phyloP scores from a whole-genome alignment of 1,140 invertebrate species.

The Diabrotica undecimpunctata region DNA sequence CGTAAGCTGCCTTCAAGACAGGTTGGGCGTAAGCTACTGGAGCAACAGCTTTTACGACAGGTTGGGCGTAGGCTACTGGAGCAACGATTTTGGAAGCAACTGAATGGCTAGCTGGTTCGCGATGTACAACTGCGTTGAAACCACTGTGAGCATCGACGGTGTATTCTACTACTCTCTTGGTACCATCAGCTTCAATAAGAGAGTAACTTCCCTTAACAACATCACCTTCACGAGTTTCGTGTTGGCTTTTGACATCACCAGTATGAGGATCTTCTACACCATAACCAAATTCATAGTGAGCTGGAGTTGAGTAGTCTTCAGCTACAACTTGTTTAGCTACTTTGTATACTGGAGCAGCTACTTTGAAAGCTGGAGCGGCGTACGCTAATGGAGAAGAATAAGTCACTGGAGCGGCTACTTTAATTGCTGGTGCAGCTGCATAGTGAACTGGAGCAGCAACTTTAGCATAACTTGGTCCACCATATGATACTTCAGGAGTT shows the following conservation, averaged over 20 bases:
- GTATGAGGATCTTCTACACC: slow-evolving; percentile 50
- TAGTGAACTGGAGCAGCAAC: slow-evolving; percentile 6
- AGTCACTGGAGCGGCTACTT: background rate
- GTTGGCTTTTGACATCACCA: slow-evolving; percentile 8
- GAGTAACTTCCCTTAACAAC: slow-evolving; percentile 27
- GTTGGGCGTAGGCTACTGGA: background rate
- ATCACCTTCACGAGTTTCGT: slow-evolving; percentile 24
- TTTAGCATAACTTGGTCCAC: slow-evolving; percentile 3
- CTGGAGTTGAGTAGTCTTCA: background rate
- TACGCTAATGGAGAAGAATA: background rate
- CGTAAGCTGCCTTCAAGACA: background rate
- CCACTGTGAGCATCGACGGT: slow-evolving; percentile 23
- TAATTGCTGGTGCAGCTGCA: background rate
- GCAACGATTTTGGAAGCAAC: background rate
- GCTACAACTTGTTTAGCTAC: slow-evolving; percentile 8
- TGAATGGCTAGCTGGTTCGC: slow-evolving; percentile 3
- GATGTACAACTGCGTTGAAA: slow-evolving; percentile 27
- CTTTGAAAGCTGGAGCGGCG: background rate
- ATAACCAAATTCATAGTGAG: slow-evolving; percentile 34
- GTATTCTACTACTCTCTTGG: slow-evolving; percentile 28
- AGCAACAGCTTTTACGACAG: background rate
- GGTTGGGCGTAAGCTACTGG: background rate
- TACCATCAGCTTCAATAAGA: slow-evolving; percentile 30
- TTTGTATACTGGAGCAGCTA: slow-evolving; percentile 10
- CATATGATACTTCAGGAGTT: background rate